phyloP scores from a whole-genome alignment of 23 tunicate species.

The Halocynthia aurantium region DNA sequence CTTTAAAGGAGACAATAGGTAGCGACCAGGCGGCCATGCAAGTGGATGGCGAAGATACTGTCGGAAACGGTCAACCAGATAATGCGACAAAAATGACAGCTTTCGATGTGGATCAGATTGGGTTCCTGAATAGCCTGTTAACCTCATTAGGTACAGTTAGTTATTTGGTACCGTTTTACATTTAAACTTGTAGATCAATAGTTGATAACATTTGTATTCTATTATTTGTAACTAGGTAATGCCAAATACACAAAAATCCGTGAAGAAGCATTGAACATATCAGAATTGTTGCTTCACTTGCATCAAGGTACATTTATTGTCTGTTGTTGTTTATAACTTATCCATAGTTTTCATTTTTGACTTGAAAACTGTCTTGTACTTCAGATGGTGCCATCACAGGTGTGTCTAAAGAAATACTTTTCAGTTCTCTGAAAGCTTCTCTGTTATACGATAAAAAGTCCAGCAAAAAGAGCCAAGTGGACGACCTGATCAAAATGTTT shows the following conservation, averaged over 20 bases:
- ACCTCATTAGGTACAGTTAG: constrained; percentile 1
- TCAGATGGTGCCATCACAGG: not conserved
- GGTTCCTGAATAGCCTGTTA: not conserved
- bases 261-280: constrained; percentile 12
- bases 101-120: not conserved
- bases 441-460: constrained; percentile 7
- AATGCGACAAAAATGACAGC: not conserved
- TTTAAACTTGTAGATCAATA: not conserved
- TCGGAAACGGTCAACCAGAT: not conserved
- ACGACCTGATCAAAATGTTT: constrained; percentile 12
- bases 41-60: not conserved
- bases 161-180: not conserved
- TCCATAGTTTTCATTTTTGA: no score
- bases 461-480: constrained; percentile 5
- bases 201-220: not conserved
- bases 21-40: not conserved
- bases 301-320: not conserved
- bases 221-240: not conserved
- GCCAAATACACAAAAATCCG: constrained; percentile 10
- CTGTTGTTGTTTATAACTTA: not conserved
- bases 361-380: no score
- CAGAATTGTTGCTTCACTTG: constrained; percentile 1
- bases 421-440: constrained; percentile 8
- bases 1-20: not conserved
- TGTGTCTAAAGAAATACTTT: not conserved